phyloP scores from a whole-genome alignment of 2,797 vertebrate genomes.

The Syngnathus rostellatus region DNA sequence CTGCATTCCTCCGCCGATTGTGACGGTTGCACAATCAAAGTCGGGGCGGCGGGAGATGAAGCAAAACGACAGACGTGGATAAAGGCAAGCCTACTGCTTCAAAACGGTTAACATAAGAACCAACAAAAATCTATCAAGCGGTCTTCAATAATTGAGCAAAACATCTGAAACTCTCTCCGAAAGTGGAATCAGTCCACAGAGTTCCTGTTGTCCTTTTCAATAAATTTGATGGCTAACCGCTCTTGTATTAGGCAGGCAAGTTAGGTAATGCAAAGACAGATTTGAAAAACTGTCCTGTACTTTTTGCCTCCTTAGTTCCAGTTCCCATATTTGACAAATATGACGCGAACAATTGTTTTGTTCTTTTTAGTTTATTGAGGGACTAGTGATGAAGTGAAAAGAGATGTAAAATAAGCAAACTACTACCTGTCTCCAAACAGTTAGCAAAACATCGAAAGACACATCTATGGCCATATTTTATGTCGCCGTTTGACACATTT shows the following conservation, averaged over 20 bases:
- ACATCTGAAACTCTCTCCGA: slow-evolving; percentile 1
- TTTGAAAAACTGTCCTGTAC: not conserved
- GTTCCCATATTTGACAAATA: not conserved
- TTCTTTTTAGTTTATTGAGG: slow-evolving; percentile 16
- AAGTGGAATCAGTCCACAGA: not conserved
- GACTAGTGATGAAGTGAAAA: slow-evolving; percentile 41
- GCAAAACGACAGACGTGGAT: slow-evolving; percentile 50
- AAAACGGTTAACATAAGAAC: slow-evolving; percentile 8
- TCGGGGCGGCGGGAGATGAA: slow-evolving; percentile 53
- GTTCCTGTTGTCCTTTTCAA: not conserved
- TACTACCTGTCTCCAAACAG: not conserved
- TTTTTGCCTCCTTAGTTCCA: not conserved
- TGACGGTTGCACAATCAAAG: slow-evolving; percentile 60
- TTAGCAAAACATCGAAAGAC: not conserved
- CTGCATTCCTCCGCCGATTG: slow-evolving; percentile 70
- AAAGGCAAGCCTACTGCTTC: slow-evolving; percentile 9
- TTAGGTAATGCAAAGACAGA: not conserved
- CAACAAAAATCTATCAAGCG: too few species aligned
- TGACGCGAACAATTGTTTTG: not conserved
- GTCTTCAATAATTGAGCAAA: slow-evolving; percentile 4
- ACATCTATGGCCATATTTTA: too few species aligned
- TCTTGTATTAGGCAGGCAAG: not conserved
- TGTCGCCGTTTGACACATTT: too few species aligned
- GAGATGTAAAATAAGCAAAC: slow-evolving; percentile 35
- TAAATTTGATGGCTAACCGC: not conserved